Conservation (phyloP, 2,113 vertebrate species). For the Apeltes quadracus region DNA sequence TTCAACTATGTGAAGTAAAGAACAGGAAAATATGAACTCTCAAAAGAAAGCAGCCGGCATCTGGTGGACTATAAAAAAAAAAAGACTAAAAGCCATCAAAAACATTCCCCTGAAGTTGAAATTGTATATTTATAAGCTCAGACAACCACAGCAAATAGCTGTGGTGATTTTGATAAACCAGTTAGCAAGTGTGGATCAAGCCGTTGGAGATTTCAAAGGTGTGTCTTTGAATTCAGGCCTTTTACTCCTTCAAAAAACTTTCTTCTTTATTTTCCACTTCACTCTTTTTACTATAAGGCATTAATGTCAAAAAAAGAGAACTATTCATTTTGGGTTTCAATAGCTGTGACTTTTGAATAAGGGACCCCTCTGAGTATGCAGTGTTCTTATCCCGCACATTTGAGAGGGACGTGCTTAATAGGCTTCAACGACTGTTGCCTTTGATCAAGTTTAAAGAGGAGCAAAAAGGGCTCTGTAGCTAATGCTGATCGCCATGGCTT, state of each 20-base stretch:
- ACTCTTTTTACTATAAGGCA: constrained; percentile 38
- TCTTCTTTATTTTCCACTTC: constrained; percentile 37
- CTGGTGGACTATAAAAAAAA: constrained; percentile 53
- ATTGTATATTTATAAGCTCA: constrained; percentile 76
- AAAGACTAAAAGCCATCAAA: constrained; percentile 66
- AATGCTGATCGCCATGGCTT: constrained; percentile 79
- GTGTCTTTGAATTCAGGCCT: constrained; percentile 67
- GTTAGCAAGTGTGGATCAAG: constrained; percentile 74
- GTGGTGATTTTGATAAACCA: constrained; percentile 79
- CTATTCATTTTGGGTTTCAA: constrained; percentile 55
- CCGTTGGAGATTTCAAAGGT: constrained; percentile 76
- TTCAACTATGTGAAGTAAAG: constrained; percentile 51
- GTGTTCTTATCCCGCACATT: constrained; percentile 69
- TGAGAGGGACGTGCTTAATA: constrained; percentile 78
- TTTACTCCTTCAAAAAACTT: constrained; percentile 60
- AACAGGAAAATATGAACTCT: constrained; percentile 38
- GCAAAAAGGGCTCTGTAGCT: constrained; percentile 80
- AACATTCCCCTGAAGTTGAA: constrained; percentile 70
- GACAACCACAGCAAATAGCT: constrained; percentile 75
- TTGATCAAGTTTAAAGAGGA: constrained; percentile 84
- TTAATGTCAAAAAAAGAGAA: constrained; percentile 49
- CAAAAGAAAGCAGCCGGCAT: constrained; percentile 54
- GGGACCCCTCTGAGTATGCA: constrained; percentile 58
- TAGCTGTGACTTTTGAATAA: constrained; percentile 62
- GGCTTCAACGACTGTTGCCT: constrained; percentile 81